Conservation (phyloP, 2,113 vertebrate species). For the Bufo bufo region DNA sequence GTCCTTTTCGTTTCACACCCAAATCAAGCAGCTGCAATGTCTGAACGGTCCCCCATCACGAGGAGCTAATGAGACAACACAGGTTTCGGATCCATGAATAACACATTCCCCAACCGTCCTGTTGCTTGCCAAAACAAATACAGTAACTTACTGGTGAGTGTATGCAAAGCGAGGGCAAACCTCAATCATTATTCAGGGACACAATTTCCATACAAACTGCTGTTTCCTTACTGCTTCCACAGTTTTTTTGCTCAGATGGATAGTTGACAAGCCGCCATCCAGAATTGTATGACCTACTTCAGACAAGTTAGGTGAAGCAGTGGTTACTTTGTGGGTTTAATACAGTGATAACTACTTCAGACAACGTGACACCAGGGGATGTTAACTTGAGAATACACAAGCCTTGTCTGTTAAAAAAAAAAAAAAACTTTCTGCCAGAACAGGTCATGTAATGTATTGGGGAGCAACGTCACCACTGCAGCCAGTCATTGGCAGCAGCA, state of each 20-base stretch:
- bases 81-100: not conserved
- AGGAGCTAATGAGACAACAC: not conserved
- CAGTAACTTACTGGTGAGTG: not conserved
- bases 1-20: not conserved
- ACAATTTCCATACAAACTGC: conserved; percentile 42
- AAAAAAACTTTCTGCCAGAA: no score
- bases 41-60: not conserved
- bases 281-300: not conserved
- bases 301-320: no score
- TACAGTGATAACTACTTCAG: no score
- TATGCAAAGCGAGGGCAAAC: conserved; percentile 24
- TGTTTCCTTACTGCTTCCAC: not conserved
- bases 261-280: not conserved
- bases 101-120: not conserved
- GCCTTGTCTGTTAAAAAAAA: no score
- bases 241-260: not conserved
- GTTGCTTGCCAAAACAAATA: conserved; percentile 19
- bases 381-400: no score
- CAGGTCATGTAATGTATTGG: no score
- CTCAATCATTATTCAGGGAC: not conserved
- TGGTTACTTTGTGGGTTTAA: no score
- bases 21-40: not conserved
- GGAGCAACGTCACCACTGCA: no score
- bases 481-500: no score
- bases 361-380: no score